A percentile compares a stretch with the other conserved stretches of the same genome.
These are phyloP conservation scores for Zaprionus gabonicus DNA, from an alignment of 1,140 invertebrate genomes.

Conservation along the genomic window DNA sequence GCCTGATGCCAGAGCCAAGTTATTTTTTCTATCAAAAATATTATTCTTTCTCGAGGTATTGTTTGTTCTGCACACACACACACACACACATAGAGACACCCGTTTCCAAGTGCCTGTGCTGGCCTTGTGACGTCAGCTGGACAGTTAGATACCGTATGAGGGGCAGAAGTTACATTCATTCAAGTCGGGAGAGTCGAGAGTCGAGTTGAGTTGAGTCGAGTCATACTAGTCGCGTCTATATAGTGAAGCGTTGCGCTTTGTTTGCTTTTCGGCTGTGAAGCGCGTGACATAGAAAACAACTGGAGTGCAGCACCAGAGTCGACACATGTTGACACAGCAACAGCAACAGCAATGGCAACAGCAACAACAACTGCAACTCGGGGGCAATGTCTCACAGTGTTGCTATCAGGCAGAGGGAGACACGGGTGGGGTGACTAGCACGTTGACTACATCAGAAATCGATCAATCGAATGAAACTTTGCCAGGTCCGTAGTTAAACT, in stretches of 20 bases:
- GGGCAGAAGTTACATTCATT: slow-evolving; percentile 16
- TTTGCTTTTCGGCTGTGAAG: slow-evolving; percentile 54
- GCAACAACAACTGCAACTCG: slow-evolving; percentile 16
- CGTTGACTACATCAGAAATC: slow-evolving; percentile 23
- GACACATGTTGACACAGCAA: slow-evolving; percentile 43
- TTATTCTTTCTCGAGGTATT: slow-evolving; percentile 29
- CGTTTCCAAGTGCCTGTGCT: slow-evolving; percentile 22
- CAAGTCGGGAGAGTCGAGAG: slow-evolving; percentile 6
- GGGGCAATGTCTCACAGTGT: slow-evolving; percentile 36
- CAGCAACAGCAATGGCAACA: slow-evolving; percentile 23
- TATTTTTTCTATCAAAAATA: slow-evolving; percentile 8
- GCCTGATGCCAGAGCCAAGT: slow-evolving; percentile 10
- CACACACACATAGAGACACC: not conserved
- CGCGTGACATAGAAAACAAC: slow-evolving; percentile 69
- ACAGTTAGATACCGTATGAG: slow-evolving; percentile 22
- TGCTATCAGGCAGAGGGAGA: not conserved
- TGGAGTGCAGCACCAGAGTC: slow-evolving; percentile 52
- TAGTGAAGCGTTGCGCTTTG: slow-evolving; percentile 18
- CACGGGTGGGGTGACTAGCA: not conserved
- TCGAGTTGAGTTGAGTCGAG: slow-evolving; percentile 16
- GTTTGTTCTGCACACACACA: slow-evolving; percentile 24
- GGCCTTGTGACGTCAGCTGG: slow-evolving; percentile 49
- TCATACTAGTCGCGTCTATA: slow-evolving; percentile 5
- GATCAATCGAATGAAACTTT: slow-evolving; percentile 23
- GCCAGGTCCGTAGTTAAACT: too few species aligned